Conservation (phyloP, 37 sponge, comb jelly and placozoan genomes). For the Crambe crambe region DNA sequence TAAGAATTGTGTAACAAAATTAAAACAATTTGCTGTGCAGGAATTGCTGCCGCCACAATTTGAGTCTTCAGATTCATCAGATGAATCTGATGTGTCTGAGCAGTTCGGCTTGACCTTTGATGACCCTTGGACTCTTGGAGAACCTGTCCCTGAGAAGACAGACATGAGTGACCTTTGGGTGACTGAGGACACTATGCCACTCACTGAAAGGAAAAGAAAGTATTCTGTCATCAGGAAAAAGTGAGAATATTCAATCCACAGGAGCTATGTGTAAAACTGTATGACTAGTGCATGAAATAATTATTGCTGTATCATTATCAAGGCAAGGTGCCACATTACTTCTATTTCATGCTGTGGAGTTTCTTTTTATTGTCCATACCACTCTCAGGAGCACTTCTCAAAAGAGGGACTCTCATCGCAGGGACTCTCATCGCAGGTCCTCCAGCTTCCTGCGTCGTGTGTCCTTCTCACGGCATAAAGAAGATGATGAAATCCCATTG, state of each 20-base stretch:
- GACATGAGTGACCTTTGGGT: conserved; percentile 72
- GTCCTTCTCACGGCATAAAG: background rate
- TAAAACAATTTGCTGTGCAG: conserved; percentile 1
- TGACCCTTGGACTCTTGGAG: conserved; percentile 31
- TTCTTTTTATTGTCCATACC: no score
- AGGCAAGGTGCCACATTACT: no score
- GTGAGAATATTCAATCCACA: background rate
- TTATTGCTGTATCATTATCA: no score
- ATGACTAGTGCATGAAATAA: no score
- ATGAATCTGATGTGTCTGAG: background rate
- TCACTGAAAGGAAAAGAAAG: conserved; percentile 23
- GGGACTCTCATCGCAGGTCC: background rate
- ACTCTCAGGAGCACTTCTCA: no score
- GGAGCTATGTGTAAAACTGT: no score
- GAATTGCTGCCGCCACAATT: conserved; percentile 51
- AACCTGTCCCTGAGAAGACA: background rate
- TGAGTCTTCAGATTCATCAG: conserved; percentile 35
- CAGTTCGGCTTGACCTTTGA: background rate
- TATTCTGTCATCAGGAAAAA: background rate
- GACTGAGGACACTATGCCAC: conserved; percentile 7
- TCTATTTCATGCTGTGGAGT: no score
- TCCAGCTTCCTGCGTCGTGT: background rate
- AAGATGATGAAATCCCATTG: conserved; percentile 3
- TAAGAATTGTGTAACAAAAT: no score
- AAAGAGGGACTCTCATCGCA: background rate